Evolutionary conservation across 2,113 vertebrate genomes (phyloP), one percentile per base, ranked within the genome.

Genomic region (Protobothrops mucrosquamatus): DNA sequence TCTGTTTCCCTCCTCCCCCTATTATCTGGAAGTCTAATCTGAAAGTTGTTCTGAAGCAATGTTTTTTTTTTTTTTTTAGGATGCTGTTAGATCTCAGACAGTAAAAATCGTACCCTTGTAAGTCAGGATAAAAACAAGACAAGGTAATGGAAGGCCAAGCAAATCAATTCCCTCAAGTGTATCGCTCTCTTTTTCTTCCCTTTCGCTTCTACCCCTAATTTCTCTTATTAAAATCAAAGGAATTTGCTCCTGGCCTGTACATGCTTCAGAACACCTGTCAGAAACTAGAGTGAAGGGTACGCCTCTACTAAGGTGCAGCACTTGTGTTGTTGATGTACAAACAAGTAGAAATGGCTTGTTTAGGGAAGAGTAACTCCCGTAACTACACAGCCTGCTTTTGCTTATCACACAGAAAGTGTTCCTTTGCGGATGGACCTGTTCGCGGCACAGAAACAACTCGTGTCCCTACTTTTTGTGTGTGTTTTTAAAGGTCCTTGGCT

Each of bases 21-120:
- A 94, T 94, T 96, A 94, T 96, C 97, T 96, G 95, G 96, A 97
- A 97, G 95, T 92, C 95, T 92, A 94, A 93, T 89, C 92, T 91
- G 0, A 0, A 91, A 95, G 93, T 89, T 94, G 87, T 22, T 56
- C 48, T 92, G 92, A 94, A 93, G 92, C 94, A 91, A 74, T 94
- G 92, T n/a, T n/a, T n/a, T n/a, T 95, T 93, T 11, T 57, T 48
- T 48, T 48, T 93, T 95, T 93, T 93, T 94, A 95, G 93, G 26
- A 88, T 94, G 94, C 54, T 55, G 0, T 89, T 85, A 93, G 94
- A 94, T 74, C 95, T 94, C 95, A 95, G 92, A 85, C 48, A 0
- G 88, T 0, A n/a, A 90, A 94, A 97, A 97, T 88, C 94, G 91
- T 86, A 95, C 85, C 93, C 94, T 93, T 93, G 94, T 92, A 95